phyloP scores from a whole-genome alignment of 2,797 vertebrate species.

The Microhierax caerulescens region DNA sequence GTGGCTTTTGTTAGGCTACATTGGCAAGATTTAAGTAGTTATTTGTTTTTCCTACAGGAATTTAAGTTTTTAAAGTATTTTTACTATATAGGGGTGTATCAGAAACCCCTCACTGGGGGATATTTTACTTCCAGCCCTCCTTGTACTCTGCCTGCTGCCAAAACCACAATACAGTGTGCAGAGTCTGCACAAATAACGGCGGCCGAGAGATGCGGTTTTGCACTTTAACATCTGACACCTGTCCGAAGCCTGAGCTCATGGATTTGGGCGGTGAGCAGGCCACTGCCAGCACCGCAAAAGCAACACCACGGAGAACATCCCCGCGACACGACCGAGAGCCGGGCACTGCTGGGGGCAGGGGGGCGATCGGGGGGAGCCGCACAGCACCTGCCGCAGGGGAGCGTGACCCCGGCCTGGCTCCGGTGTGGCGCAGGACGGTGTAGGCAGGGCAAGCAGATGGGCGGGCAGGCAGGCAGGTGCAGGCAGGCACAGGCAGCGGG shows the following conservation, averaged over 20 bases:
- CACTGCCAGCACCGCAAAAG: accelerated
- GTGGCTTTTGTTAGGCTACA: background rate
- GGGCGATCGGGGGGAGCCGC: no score
- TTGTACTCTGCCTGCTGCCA: background rate
- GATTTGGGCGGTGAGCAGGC: accelerated
- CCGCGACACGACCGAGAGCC: accelerated
- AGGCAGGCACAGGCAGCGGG: no score
- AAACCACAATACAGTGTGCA: accelerated
- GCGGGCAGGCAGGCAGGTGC: no score
- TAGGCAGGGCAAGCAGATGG: no score
- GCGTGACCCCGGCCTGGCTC: background rate
- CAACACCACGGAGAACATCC: accelerated
- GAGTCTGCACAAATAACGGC: accelerated
- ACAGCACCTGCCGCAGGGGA: no score
- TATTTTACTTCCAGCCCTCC: background rate
- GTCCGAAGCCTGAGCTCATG: no score
- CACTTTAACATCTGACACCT: accelerated
- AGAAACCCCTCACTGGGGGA: background rate
- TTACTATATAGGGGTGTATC: no score
- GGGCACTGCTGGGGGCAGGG: accelerated
- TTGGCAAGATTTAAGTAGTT: background rate
- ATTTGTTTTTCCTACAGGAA: background rate
- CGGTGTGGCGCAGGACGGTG: no score
- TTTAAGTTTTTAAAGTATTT: background rate
- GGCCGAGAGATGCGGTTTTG: accelerated